Conservation (phyloP, 2,797 vertebrate species). For the Antennarius maculatus region DNA sequence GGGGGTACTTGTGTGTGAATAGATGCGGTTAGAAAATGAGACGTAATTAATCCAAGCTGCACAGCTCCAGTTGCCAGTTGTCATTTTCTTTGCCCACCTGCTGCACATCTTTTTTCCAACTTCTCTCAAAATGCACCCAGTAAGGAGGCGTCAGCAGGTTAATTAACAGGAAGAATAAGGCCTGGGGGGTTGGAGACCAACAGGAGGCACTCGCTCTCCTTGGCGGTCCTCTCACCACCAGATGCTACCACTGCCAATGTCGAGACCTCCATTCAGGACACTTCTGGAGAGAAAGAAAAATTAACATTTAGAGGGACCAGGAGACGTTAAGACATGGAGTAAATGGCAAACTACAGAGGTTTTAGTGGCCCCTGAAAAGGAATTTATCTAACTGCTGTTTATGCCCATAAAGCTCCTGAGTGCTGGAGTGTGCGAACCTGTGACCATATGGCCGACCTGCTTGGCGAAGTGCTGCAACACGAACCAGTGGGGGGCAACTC, state of each 20-base stretch:
- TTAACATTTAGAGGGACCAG: conserved; percentile 36
- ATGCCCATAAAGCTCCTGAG: conserved; percentile 57
- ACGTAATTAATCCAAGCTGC: conserved; percentile 39
- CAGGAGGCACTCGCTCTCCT: conserved; percentile 63
- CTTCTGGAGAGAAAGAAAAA: conserved; percentile 43
- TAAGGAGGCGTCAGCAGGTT: conserved; percentile 74
- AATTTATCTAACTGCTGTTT: conserved; percentile 56
- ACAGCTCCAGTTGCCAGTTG: conserved; percentile 29
- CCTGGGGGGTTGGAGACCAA: conserved; percentile 58
- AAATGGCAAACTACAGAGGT: conserved; percentile 50
- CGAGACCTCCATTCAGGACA: conserved; percentile 63
- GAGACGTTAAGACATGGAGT: conserved; percentile 36
- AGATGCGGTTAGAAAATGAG: conserved; percentile 6
- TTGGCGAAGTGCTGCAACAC: conserved; percentile 24
- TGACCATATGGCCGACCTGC: conserved; percentile 58
- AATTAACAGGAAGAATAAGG: conserved; percentile 79
- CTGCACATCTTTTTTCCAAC: conserved; percentile 37
- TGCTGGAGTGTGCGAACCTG: conserved; percentile 27
- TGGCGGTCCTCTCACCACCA: conserved; percentile 62
- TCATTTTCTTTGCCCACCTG: conserved; percentile 40
- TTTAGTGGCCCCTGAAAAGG: conserved; percentile 49
- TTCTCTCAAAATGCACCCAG: conserved; percentile 53
- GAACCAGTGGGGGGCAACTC: conserved; percentile 9
- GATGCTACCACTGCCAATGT: conserved; percentile 67
- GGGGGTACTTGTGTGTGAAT: conserved; percentile 7